A percentile compares a stretch with the other conserved stretches of the same genome.
Evolutionary conservation across 2,888 invertebrate species (phyloP).

Genomic region (Lepidochitona cinerea): DNA sequence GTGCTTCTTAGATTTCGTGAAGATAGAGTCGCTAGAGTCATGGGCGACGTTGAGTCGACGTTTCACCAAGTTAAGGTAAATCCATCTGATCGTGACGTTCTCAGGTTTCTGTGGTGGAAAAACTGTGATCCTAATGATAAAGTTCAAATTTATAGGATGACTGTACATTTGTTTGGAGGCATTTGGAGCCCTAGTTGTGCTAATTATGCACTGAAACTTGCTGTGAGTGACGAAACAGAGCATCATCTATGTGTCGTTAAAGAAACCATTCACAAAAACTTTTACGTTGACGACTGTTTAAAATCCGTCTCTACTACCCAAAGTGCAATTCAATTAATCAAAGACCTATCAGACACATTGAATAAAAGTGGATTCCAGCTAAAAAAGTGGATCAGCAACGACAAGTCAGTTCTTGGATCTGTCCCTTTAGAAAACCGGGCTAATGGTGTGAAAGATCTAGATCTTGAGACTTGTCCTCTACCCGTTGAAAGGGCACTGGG

Average conservation of each 20-base stretch:
- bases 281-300: constrained; percentile 27
- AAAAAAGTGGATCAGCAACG: not conserved
- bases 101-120: constrained; percentile 19
- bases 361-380: constrained; percentile 1
- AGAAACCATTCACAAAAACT: not conserved
- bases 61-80: constrained; percentile 25
- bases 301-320: constrained; percentile 19
- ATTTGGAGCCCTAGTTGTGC: not conserved
- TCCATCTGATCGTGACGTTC: constrained; percentile 17
- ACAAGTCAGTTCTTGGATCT: not conserved
- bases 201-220: not conserved
- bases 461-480: not conserved
- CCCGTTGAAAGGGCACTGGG: not conserved
- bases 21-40: constrained; percentile 19
- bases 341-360: constrained; percentile 14
- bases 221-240: not conserved
- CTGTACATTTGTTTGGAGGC: not conserved
- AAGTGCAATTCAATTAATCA: constrained; percentile 18
- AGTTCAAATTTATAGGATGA: not conserved
- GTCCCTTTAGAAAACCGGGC: not conserved
- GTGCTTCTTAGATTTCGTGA: constrained; percentile 29
- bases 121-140: not conserved
- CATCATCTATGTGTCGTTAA: not conserved
- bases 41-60: constrained; percentile 27
- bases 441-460: not conserved